Evolutionary conservation across 1,140 invertebrate genomes (phyloP), one percentile per base, ranked within the genome.

Genomic region (Drosophila nannoptera): DNA sequence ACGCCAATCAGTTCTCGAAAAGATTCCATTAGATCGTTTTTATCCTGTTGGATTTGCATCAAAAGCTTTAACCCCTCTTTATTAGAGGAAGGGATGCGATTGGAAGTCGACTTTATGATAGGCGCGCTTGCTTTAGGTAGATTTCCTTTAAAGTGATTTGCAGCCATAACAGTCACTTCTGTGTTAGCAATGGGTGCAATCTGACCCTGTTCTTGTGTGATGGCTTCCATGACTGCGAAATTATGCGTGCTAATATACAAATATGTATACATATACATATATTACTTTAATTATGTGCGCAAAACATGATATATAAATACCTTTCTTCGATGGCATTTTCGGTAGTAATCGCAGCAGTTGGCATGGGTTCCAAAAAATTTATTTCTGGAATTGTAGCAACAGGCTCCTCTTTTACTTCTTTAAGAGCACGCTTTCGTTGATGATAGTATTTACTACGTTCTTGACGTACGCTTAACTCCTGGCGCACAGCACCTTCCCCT

Each of bases 21-120:
- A 1, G 87, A 86, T 38, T 87, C 78, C 84, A 89, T 86, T 0
- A 89, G 48, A 12, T 89, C 87, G 61, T 83, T 87, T 29, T 89
- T 89, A 59, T 89, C 87, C 46, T 88, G 88, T 38, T 88, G 87
- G 4, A 89, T 89, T 76, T 89, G 87, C 72, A 87, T 80, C 2
- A 89, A 61, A 0, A 88, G 58, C 40, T 87, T 87, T 0, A 87
- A 70, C 2, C 87, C 78, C 11, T 89, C 84, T 33, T 88, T 81
- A 14, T 83, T 80, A 4, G 69, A 67, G 4, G 54, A 45, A 33
- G n/a, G 11, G 12, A 35, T 50, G 6, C 64, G 52, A 38, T 45
- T 68, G 7, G 12, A n/a, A 11, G 32, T 5, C 9, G 36, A 11
- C 8, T 14, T 52, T 9, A 38, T 29, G 0, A 46, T 14, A 1